phyloP scores from a whole-genome alignment of 2,113 vertebrate species.

The Tachysurus fulvidraco region DNA sequence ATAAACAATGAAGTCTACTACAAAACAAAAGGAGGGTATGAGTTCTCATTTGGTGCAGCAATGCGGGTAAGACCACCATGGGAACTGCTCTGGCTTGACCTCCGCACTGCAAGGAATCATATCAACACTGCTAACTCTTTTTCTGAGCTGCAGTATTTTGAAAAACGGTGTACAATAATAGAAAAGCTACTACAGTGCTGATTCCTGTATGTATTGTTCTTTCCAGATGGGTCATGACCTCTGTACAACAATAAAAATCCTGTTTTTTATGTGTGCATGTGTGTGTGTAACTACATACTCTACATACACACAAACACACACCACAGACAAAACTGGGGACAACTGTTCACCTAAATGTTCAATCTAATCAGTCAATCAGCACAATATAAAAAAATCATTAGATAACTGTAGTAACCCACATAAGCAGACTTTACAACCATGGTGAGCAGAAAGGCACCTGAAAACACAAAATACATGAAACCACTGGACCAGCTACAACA shows the following conservation, averaged over 20 bases:
- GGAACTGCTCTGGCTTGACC: slow-evolving; percentile 49
- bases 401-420: no score
- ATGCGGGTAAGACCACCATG: slow-evolving; percentile 41
- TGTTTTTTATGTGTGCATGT: no score
- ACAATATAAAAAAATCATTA: no score
- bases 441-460: no score
- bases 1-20: slow-evolving; percentile 41
- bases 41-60: slow-evolving; percentile 55
- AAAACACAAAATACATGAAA: no score
- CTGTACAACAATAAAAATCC: background rate
- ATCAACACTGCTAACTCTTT: slow-evolving; percentile 56
- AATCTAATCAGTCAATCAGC: no score
- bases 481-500: no score
- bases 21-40: slow-evolving; percentile 56
- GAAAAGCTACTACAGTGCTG: slow-evolving; percentile 42
- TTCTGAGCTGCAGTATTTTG: slow-evolving; percentile 49
- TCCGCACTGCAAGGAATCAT: slow-evolving; percentile 52
- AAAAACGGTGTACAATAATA: slow-evolving; percentile 46
- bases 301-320: no score
- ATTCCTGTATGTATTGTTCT: slow-evolving; percentile 60
- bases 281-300: no score
- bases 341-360: no score
- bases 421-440: no score
- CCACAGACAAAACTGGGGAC: no score
- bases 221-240: slow-evolving; percentile 29